A percentile compares a stretch with the other conserved stretches of the same genome.
Evolutionary conservation across 2,888 invertebrate genomes (phyloP).

Genomic region (Hirtodrosophila duncani): DNA sequence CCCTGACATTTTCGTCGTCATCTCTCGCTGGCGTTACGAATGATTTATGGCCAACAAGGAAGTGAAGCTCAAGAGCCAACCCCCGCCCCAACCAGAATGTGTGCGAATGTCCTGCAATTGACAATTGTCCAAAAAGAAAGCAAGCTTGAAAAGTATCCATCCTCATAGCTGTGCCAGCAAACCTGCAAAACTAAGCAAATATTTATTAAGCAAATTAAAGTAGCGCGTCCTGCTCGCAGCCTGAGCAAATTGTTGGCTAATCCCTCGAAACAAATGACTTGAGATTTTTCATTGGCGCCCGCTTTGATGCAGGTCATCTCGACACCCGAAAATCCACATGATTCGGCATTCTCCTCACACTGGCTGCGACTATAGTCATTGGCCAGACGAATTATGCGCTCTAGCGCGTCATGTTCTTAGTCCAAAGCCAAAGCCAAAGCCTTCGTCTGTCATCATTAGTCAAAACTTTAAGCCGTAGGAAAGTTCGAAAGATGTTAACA

Average conservation of each 20-base stretch:
- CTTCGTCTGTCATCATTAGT: conserved; percentile 60
- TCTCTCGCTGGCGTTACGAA: conserved; percentile 43
- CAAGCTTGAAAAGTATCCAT: neutral
- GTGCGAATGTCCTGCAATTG: conserved; percentile 57
- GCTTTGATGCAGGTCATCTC: conserved; percentile 30
- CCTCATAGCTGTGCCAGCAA: conserved; percentile 12
- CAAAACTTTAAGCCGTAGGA: conserved; percentile 53
- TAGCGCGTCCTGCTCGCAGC: conserved; percentile 34
- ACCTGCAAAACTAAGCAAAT: conserved; percentile 55
- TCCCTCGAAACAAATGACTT: conserved; percentile 66
- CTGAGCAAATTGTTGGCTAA: conserved; percentile 51
- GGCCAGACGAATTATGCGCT: conserved; percentile 60
- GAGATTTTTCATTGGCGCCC: conserved; percentile 44
- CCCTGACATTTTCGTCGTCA: conserved; percentile 64
- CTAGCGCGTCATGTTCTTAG: conserved; percentile 45
- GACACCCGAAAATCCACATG: conserved; percentile 14
- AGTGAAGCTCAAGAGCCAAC: conserved; percentile 44
- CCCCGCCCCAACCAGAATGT: conserved; percentile 15
- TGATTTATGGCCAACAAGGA: conserved; percentile 52
- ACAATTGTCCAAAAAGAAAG: conserved; percentile 49
- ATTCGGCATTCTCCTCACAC: neutral
- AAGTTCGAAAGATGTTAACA: conserved; percentile 35
- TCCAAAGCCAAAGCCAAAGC: no score
- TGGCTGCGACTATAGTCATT: conserved; percentile 1
- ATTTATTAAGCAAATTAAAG: conserved; percentile 70